A percentile compares a stretch with the other conserved stretches of the same genome.
Evolutionary conservation across 2,888 invertebrate species (phyloP).

Genomic region (Idaea aversata): DNA sequence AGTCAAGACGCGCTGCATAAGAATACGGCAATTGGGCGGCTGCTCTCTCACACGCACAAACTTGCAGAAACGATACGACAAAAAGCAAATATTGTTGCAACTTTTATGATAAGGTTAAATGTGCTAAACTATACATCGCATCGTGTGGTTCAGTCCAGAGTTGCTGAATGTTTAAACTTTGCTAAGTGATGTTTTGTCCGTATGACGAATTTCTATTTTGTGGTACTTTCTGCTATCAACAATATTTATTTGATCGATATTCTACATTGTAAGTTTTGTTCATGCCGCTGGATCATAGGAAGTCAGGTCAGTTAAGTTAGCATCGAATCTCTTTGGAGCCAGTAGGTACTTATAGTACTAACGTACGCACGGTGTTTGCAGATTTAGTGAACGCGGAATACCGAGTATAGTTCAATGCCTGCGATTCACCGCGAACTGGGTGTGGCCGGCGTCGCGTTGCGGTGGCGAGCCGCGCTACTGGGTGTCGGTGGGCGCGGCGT

Average conservation of each 20-base stretch:
- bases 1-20: too few relatives aligned
- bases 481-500: conserved; percentile 46
- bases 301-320: conserved; percentile 63
- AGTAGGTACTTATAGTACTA: neutral
- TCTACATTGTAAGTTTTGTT: conserved; percentile 9
- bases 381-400: conserved; percentile 97
- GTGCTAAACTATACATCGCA: too few relatives aligned
- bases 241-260: neutral
- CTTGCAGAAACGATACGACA: too few relatives aligned
- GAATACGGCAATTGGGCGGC: too few relatives aligned
- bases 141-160: neutral
- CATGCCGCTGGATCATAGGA: conserved; percentile 53
- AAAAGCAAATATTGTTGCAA: too few relatives aligned
- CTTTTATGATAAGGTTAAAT: too few relatives aligned
- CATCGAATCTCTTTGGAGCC: neutral
- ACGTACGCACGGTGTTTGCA: conserved; percentile 49
- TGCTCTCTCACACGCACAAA: too few relatives aligned
- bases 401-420: conserved; percentile 90
- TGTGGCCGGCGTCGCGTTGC: conserved; percentile 88
- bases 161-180: conserved; percentile 4
- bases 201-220: neutral
- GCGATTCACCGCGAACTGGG: conserved; percentile 83
- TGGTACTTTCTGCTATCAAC: neutral
- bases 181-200: too few relatives aligned
- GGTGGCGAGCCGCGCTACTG: conserved; percentile 56